These are phyloP conservation scores for Acronicta alni DNA, from an alignment of 2,888 invertebrate genomes.

Conservation along the genomic window DNA sequence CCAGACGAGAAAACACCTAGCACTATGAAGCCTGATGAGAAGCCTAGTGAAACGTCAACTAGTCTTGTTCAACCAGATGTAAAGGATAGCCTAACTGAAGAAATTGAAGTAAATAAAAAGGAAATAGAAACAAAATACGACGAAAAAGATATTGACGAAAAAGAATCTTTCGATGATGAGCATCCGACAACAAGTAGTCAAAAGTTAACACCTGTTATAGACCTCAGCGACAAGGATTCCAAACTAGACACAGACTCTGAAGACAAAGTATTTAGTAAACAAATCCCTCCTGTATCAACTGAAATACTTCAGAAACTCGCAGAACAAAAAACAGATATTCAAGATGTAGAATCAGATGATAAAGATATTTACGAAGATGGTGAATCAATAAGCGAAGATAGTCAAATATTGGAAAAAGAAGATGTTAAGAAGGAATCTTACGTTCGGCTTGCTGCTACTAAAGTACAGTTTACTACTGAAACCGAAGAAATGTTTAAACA, in stretches of 20 bases:
- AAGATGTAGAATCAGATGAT: constrained; percentile 40
- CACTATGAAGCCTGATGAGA: neutral
- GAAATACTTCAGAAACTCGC: constrained; percentile 1
- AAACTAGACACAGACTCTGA: constrained; percentile 12
- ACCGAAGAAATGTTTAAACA: constrained; percentile 64
- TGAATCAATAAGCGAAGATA: constrained; percentile 59
- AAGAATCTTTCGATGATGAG: constrained; percentile 42
- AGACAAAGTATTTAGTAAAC: constrained; percentile 15
- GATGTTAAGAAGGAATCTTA: constrained; percentile 45
- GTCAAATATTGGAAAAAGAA: constrained; percentile 50
- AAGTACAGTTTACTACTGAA: constrained; percentile 56
- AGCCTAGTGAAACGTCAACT: neutral
- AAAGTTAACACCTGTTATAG: constrained; percentile 1
- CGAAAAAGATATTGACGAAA: constrained; percentile 64
- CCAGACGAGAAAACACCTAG: constrained; percentile 11
- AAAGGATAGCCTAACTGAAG: constrained; percentile 13
- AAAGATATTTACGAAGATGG: constrained; percentile 60
- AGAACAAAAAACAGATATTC: constrained; percentile 14
- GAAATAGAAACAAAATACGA: constrained; percentile 59
- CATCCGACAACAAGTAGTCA: neutral
- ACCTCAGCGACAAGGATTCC: constrained; percentile 1
- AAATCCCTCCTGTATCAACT: neutral
- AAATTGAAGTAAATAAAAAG: constrained; percentile 44
- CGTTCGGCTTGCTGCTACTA: constrained; percentile 39
- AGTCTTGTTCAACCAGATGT: neutral